A percentile compares a stretch with the other conserved stretches of the same genome.
Evolutionary conservation across 37 sponge, comb jelly and placozoan species (phyloP).

Genomic region (Bolinopsis microptera): DNA sequence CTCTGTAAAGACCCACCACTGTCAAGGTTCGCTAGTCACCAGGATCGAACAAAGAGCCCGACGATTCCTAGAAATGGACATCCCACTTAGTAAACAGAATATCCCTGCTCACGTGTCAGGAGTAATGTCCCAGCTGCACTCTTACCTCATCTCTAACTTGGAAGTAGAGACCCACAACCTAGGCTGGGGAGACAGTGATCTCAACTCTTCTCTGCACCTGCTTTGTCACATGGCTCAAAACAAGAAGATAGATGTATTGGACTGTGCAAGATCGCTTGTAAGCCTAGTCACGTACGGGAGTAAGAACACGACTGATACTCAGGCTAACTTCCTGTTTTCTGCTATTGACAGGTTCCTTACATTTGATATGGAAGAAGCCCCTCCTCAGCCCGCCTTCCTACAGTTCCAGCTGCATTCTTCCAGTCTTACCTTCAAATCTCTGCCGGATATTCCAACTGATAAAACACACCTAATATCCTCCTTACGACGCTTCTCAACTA

Average conservation of each 20-base stretch:
- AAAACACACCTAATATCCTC: background rate
- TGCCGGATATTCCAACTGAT: background rate
- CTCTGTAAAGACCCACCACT: conserved; percentile 21
- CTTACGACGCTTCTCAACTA: background rate
- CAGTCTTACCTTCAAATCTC: conserved; percentile 32
- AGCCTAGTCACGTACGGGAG: conserved; percentile 43
- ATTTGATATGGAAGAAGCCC: background rate
- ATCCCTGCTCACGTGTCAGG: background rate
- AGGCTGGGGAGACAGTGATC: conserved; percentile 5
- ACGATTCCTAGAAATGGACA: background rate
- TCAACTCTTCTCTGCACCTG: conserved; percentile 6
- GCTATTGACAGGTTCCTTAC: conserved; percentile 53
- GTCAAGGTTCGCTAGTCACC: background rate
- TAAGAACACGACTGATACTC: background rate
- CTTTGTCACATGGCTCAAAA: background rate
- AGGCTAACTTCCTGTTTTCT: background rate
- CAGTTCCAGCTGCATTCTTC: conserved; percentile 9
- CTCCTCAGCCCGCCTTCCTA: background rate
- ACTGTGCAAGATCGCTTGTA: background rate
- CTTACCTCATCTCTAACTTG: conserved; percentile 1
- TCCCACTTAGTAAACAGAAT: background rate
- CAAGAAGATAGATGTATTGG: background rate
- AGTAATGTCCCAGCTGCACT: conserved; percentile 24
- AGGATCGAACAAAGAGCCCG: conserved; percentile 1
- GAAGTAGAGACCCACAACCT: background rate